Evolutionary conservation across 2,888 invertebrate genomes (phyloP).

Genomic region (Scrobipalpa costella): DNA sequence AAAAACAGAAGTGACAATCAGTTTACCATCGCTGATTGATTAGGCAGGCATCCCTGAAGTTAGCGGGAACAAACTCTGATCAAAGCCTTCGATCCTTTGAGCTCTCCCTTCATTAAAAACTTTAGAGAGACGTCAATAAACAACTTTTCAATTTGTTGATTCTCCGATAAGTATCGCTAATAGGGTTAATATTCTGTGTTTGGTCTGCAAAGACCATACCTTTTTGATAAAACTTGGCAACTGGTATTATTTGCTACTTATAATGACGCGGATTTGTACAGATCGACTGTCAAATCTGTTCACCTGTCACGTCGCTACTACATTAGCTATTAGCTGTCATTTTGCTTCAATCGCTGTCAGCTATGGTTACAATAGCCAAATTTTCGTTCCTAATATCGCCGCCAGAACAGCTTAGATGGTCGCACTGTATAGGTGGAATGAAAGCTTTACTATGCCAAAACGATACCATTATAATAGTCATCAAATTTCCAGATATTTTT

Average conservation of each 20-base stretch:
- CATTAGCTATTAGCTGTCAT: no score
- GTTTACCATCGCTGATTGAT: slow-evolving; percentile 20
- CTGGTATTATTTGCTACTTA: background rate
- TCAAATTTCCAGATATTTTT: no score
- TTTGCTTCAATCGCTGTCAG: no score
- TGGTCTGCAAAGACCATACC: background rate
- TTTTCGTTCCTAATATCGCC: no score
- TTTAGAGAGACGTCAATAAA: slow-evolving; percentile 28
- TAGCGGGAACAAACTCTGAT: slow-evolving; percentile 25
- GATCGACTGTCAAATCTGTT: no score
- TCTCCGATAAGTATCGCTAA: slow-evolving; percentile 18
- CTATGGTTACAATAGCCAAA: no score
- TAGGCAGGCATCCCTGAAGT: slow-evolving; percentile 12
- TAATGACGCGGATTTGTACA: no score
- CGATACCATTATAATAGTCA: no score
- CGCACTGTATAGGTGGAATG: no score
- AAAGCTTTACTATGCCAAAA: no score
- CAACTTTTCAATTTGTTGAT: slow-evolving; percentile 21
- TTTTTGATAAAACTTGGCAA: background rate
- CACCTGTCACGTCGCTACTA: no score
- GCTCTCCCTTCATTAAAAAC: slow-evolving; percentile 32
- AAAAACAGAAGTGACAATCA: slow-evolving; percentile 13
- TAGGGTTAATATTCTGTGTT: background rate
- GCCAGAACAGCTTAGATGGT: no score
- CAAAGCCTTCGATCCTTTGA: slow-evolving; percentile 32